phyloP scores from a whole-genome alignment of 2,113 vertebrate species.

The Urocynchramus pylzowi region DNA sequence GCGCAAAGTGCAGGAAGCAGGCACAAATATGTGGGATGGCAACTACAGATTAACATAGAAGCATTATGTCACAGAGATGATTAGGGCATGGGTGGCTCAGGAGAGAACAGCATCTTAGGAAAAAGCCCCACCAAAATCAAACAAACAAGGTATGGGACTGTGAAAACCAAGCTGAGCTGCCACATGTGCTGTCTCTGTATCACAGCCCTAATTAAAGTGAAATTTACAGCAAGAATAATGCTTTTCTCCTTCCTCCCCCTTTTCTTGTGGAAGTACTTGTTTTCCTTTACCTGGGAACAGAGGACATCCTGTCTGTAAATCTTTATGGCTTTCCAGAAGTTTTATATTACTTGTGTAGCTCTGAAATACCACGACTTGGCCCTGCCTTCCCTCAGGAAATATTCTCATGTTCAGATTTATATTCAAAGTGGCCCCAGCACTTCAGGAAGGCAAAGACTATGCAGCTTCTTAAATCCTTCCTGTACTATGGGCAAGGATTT shows the following conservation, averaged over 20 bases:
- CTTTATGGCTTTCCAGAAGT: background rate
- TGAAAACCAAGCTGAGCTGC: background rate
- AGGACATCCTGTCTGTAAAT: background rate
- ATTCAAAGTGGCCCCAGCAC: background rate
- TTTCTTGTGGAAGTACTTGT: conserved; percentile 3
- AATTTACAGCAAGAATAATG: conserved; percentile 2
- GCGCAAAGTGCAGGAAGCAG: background rate
- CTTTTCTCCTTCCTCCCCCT: background rate
- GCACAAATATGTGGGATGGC: background rate
- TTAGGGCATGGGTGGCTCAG: background rate
- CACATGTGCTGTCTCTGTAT: background rate
- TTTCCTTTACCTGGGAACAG: conserved; percentile 37
- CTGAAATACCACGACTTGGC: background rate
- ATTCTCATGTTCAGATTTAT: conserved; percentile 9
- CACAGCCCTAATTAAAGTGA: background rate
- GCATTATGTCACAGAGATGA: background rate
- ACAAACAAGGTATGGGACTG: background rate
- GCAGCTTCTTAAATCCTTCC: background rate
- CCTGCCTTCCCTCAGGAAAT: background rate
- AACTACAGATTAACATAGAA: background rate
- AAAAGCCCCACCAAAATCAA: background rate
- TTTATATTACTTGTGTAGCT: conserved; percentile 4
- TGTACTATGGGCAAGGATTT: background rate
- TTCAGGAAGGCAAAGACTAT: background rate
- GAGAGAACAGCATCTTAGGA: background rate